Evolutionary conservation across 2,888 invertebrate species (phyloP).

Genomic region (Lathronympha strigana): DNA sequence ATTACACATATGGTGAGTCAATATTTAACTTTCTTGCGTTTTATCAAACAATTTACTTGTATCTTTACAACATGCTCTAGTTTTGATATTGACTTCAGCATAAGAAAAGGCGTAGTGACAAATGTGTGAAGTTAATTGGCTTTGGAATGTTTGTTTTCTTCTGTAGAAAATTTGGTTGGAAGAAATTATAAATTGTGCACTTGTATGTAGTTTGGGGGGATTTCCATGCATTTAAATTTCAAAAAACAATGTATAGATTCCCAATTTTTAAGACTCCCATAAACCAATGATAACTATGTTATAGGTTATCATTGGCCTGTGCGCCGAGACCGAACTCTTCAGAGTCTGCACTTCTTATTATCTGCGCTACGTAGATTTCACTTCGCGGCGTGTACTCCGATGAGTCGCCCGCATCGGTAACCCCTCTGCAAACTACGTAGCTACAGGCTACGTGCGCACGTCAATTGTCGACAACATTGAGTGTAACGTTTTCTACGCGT

Average conservation of each 20-base stretch:
- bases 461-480: conserved; percentile 77
- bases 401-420: conserved; percentile 78
- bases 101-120: not conserved
- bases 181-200: conserved; percentile 8
- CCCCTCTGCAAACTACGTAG: conserved; percentile 80
- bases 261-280: conserved; percentile 68
- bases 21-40: not conserved
- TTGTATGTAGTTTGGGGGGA: conserved; percentile 26
- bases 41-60: not conserved
- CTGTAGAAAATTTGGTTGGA: conserved; percentile 11
- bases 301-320: conserved; percentile 85
- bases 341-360: conserved; percentile 84
- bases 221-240: conserved; percentile 21
- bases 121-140: not conserved
- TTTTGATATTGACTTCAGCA: not conserved
- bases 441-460: conserved; percentile 79
- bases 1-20: not conserved
- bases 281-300: conserved; percentile 85
- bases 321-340: conserved; percentile 82
- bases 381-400: conserved; percentile 80
- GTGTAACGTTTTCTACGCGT: conserved; percentile 76
- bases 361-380: conserved; percentile 84
- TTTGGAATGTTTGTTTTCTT: not conserved
- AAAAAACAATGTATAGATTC: conserved; percentile 61
- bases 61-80: not conserved